These are phyloP conservation scores for Semaprochilodus insignis DNA, from an alignment of 2,797 vertebrate species.

Conservation along the genomic window DNA sequence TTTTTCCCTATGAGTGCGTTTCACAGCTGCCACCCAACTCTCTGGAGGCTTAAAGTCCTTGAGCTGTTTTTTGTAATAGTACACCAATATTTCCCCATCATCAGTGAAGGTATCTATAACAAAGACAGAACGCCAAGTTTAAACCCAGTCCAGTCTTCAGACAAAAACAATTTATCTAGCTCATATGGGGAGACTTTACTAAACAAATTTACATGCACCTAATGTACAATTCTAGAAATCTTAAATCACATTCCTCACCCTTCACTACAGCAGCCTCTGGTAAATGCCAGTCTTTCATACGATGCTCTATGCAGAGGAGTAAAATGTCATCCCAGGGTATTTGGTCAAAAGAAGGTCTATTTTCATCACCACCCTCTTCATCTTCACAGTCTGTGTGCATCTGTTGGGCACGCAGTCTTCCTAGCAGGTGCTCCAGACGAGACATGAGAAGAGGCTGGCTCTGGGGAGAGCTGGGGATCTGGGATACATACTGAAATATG, in stretches of 20 bases:
- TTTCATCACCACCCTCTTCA: constrained; percentile 48
- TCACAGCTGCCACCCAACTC: constrained; percentile 83
- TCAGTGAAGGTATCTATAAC: constrained; percentile 83
- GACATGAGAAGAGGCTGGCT: constrained; percentile 89
- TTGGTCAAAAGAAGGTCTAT: constrained; percentile 70
- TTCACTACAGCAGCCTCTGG: constrained; percentile 72
- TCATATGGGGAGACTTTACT: neutral
- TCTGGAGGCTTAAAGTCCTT: constrained; percentile 81
- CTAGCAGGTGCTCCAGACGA: constrained; percentile 86
- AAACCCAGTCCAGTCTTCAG: neutral
- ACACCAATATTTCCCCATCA: constrained; percentile 88
- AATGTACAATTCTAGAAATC: neutral
- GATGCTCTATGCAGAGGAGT: constrained; percentile 90
- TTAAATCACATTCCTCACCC: constrained; percentile 73
- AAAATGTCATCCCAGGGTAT: constrained; percentile 92
- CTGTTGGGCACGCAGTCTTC: constrained; percentile 72
- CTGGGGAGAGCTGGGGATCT: constrained; percentile 80
- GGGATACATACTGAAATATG: constrained; percentile 82
- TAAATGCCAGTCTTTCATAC: constrained; percentile 88
- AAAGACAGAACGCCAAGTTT: neutral
- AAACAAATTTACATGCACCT: neutral
- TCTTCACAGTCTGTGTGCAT: constrained; percentile 15
- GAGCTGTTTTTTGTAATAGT: constrained; percentile 82
- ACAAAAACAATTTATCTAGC: neutral
- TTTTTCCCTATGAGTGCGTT: constrained; percentile 79